phyloP scores from a whole-genome alignment of 2,888 invertebrate genomes.

The Mimumesa dahlbomi region DNA sequence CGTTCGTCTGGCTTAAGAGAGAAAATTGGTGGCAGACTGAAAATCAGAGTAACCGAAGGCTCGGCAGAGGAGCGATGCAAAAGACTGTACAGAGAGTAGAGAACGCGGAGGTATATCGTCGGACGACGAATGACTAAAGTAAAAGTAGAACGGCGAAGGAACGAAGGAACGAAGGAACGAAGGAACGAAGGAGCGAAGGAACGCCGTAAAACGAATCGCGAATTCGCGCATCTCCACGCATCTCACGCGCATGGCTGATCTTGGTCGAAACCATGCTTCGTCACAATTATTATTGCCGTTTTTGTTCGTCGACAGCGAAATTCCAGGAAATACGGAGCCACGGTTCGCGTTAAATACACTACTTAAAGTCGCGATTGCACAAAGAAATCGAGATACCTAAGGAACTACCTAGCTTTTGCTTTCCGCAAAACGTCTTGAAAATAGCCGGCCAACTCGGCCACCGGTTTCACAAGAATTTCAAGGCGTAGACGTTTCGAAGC shows the following conservation, averaged over 20 bases:
- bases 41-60: too few relatives aligned
- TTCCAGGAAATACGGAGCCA: constrained; percentile 8
- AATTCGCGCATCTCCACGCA: not conserved
- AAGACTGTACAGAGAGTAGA: too few relatives aligned
- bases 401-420: constrained; percentile 42
- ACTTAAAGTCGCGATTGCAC: constrained; percentile 39
- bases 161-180: constrained; percentile 8
- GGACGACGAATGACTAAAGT: too few relatives aligned
- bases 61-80: too few relatives aligned
- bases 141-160: constrained; percentile 7
- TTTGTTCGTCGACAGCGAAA: constrained; percentile 21
- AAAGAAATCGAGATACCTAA: constrained; percentile 35
- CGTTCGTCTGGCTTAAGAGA: too few relatives aligned
- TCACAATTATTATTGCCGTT: constrained; percentile 45
- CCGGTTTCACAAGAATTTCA: too few relatives aligned
- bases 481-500: too few relatives aligned
- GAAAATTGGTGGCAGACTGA: too few relatives aligned
- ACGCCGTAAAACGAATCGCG: constrained; percentile 13
- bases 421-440: too few relatives aligned
- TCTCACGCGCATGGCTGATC: constrained; percentile 3
- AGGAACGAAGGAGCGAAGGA: constrained; percentile 15
- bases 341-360: constrained; percentile 20
- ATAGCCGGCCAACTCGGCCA: too few relatives aligned
- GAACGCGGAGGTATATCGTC: too few relatives aligned
- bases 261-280: constrained; percentile 20